A percentile compares a stretch with the other conserved stretches of the same genome.
These are phyloP conservation scores for Achlya flavicornis DNA, from an alignment of 2,888 invertebrate genomes.

Conservation along the genomic window DNA sequence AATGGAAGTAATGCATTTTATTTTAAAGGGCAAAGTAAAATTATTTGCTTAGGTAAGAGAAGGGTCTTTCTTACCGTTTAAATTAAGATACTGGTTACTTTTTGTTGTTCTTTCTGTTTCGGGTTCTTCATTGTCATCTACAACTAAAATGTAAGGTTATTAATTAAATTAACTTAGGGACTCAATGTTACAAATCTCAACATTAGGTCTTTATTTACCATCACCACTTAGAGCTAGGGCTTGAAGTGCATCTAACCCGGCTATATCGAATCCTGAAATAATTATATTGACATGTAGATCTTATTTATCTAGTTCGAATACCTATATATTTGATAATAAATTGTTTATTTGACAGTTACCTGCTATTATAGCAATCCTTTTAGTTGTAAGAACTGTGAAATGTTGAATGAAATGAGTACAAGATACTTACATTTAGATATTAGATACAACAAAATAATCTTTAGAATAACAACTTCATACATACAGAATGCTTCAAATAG, in stretches of 20 bases:
- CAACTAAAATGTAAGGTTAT: background rate
- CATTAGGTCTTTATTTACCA: constrained; percentile 37
- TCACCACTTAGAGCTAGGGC: constrained; percentile 62
- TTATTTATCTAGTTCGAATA: too few relatives aligned
- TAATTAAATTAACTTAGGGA: background rate
- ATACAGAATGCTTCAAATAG: constrained; percentile 63
- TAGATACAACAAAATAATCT: background rate
- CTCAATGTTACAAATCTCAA: background rate
- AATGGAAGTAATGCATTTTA: background rate
- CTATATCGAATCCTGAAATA: constrained; percentile 56
- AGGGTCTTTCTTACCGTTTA: background rate
- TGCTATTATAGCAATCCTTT: constrained; percentile 46
- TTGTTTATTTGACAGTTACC: constrained; percentile 33
- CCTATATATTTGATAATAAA: too few relatives aligned
- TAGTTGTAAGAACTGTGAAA: constrained; percentile 48
- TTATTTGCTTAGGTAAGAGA: background rate
- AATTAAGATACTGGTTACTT: background rate
- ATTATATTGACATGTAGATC: background rate
- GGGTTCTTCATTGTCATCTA: background rate
- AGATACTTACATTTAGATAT: background rate
- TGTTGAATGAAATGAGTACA: constrained; percentile 18
- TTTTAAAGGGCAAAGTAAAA: background rate
- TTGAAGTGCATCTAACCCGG: constrained; percentile 64
- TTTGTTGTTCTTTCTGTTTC: background rate
- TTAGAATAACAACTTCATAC: constrained; percentile 32